Evolutionary conservation across 2,797 vertebrate genomes (phyloP), one percentile per base, ranked within the genome.

Genomic region (Chloroceryle inda): DNA sequence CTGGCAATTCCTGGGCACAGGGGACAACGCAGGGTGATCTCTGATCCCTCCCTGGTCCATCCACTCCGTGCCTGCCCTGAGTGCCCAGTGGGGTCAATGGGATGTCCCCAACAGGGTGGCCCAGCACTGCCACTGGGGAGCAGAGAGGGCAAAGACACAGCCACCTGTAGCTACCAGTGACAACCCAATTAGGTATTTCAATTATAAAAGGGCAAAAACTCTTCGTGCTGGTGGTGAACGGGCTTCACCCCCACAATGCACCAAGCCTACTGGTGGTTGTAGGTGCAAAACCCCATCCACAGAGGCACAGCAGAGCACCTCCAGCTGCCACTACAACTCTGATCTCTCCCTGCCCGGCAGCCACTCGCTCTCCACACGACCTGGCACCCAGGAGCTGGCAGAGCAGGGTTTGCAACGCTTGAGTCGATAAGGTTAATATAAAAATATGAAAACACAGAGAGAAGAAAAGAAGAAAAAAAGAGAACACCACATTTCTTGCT

Each of bases 171-270:
- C 5, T 33, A 9, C 37, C 38, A 50, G 20, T 11, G 45, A 35
- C 1, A 6, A 49, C 26, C 49, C n/a, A 9, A 1, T 3, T 0
- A 2, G 19, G 14, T 8, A 13, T 9, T 71, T 45, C 16, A 24
- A 27, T 31, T 31, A 7, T 1, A 37, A 67, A 85, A n/a, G 4
- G 12, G 21, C 3, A 74, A 77, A 76, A 77, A 31, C 11, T 27
- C 49, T 15, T 84, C 38, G 3, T 1, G 27, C 44, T 11, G n/a
- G 24, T 7, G 19, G 13, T 13, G 38, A 74, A 20, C 6, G 38
- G 49, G 16, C 4, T 42, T 74, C 20, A 5, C 19, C 16, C 15
- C 23, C 37, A 2, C 3, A 78, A 40, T 0, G 4, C 35, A 10
- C 24, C 22, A 16, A 37, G 33, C 6, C 12, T 53, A 15, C 3